Evolutionary conservation across 2,888 invertebrate species (phyloP).

Genomic region (Megastigmus dorsalis): DNA sequence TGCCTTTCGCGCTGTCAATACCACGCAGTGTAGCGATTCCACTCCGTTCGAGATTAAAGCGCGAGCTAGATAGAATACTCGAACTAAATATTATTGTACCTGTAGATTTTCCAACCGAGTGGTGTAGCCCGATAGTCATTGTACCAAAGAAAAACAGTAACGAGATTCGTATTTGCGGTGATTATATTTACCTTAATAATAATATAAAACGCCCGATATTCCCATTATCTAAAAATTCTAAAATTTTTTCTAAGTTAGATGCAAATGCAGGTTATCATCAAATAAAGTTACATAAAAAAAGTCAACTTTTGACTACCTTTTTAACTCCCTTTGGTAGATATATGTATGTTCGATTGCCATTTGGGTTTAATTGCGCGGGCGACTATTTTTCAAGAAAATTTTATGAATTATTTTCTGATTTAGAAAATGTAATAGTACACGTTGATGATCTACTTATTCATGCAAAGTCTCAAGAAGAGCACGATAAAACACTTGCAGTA

Average conservation of each 20-base stretch:
- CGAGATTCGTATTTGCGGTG: too few species aligned
- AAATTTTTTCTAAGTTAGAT: slow-evolving; percentile 59
- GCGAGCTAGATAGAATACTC: slow-evolving; percentile 63
- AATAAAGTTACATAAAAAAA: slow-evolving; percentile 48
- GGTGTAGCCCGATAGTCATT: too few species aligned
- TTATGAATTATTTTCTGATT: slow-evolving; percentile 43
- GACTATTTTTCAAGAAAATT: slow-evolving; percentile 51
- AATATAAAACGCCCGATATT: slow-evolving; percentile 48
- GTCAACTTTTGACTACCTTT: too few species aligned
- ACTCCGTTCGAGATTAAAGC: too few species aligned
- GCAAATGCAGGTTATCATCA: slow-evolving; percentile 56
- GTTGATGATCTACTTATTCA: slow-evolving; percentile 56
- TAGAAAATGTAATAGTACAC: slow-evolving; percentile 49
- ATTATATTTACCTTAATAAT: slow-evolving; percentile 62
- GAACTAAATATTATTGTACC: slow-evolving; percentile 60
- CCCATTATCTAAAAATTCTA: slow-evolving; percentile 56
- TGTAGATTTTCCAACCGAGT: slow-evolving; percentile 63
- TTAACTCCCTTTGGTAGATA: too few species aligned
- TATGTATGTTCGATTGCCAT: too few species aligned
- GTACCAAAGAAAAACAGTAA: not conserved
- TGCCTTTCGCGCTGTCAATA: not conserved
- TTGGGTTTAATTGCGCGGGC: slow-evolving; percentile 57
- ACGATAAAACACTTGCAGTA: slow-evolving; percentile 55
- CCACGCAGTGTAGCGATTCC: slow-evolving; percentile 64
- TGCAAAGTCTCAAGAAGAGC: slow-evolving; percentile 55